Evolutionary conservation across 2,888 invertebrate species (phyloP), one percentile per base, ranked within the genome.

Genomic region (Caenorhabditis panamensis): DNA sequence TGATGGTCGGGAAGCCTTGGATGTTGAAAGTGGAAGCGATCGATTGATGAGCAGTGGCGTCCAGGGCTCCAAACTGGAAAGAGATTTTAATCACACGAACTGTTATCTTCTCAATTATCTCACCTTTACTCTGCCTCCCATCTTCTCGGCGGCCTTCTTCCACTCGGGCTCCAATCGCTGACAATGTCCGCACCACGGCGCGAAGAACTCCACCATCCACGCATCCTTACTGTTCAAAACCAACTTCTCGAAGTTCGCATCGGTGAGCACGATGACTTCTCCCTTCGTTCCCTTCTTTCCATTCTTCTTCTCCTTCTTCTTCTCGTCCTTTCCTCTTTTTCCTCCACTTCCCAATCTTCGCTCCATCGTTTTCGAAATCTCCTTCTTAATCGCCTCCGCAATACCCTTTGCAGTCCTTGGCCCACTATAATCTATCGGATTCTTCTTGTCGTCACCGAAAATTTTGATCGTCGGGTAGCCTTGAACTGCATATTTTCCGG

Each of bases 391-490:
- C 31, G 71, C 85, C 69, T 61, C 83, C 37, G 62, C 68, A 22
- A 62, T 79, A 69, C 44, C 83, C 66, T 47, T 76, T 62, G 72
- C 76, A 28, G 76, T 72, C 13, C 59, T 28, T 18, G 61, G 51
- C 44, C 86, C 87, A 90, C 94, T 94, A 92, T 94, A 97, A 81
- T 96, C 95, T 44, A 94, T 94, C 3, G 96, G 95, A 69, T 94
- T 94, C 54, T 93, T 93, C 92, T 96, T 96, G 91, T 95, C 94
- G 0, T 28, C 44, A 0, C 94, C 95, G 91, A 98, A 97, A 47
- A 99, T 94, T 92, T 98, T 98, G 81, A 99, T 94, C 0, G 97
- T 96, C 1, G 98, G 98, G 91, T 96, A 99, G 56, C 98, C 97
- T 84, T 93, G 92, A 31, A 98, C 62, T 9, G 54, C 13, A 28